Conservation (phyloP, 2,888 invertebrate species). For the Galerucella calmariensis region DNA sequence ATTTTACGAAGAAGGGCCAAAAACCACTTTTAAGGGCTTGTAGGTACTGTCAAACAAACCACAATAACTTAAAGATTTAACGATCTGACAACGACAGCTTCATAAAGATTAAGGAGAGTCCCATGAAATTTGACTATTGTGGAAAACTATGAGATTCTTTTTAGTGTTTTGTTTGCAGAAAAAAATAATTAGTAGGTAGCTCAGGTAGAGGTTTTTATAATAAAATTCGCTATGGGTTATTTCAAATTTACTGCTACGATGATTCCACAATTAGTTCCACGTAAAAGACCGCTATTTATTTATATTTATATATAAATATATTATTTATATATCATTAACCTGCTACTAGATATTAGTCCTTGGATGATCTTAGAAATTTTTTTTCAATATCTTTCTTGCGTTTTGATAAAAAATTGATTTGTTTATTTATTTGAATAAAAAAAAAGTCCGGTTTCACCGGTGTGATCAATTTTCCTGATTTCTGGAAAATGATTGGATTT, state of each 20-base stretch:
- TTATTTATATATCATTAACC: too few relatives aligned
- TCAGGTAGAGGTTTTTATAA: constrained; percentile 18
- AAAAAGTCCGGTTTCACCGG: too few relatives aligned
- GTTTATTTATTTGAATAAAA: too few relatives aligned
- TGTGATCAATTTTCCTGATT: too few relatives aligned
- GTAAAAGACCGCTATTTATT: too few relatives aligned
- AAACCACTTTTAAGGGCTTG: constrained; percentile 57
- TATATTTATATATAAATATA: too few relatives aligned
- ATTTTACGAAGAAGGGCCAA: constrained; percentile 53
- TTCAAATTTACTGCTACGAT: neutral
- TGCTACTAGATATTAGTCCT: too few relatives aligned
- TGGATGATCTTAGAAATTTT: too few relatives aligned
- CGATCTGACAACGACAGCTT: constrained; percentile 53
- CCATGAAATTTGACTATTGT: constrained; percentile 43
- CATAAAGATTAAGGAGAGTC: constrained; percentile 45
- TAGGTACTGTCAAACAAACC: constrained; percentile 61
- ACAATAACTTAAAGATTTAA: constrained; percentile 62
- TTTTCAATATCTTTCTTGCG: too few relatives aligned
- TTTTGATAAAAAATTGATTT: too few relatives aligned
- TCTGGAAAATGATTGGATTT: too few relatives aligned
- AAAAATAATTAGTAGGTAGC: constrained; percentile 20
- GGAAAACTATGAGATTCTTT: constrained; percentile 5
- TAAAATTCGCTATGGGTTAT: constrained; percentile 1
- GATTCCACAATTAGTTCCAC: too few relatives aligned
- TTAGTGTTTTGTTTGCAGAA: constrained; percentile 27